Percentiles rank a stretch among this genome's conserved stretches.
phyloP scores from a whole-genome alignment of 2,113 vertebrate genomes.

The Cinclus cinclus region DNA sequence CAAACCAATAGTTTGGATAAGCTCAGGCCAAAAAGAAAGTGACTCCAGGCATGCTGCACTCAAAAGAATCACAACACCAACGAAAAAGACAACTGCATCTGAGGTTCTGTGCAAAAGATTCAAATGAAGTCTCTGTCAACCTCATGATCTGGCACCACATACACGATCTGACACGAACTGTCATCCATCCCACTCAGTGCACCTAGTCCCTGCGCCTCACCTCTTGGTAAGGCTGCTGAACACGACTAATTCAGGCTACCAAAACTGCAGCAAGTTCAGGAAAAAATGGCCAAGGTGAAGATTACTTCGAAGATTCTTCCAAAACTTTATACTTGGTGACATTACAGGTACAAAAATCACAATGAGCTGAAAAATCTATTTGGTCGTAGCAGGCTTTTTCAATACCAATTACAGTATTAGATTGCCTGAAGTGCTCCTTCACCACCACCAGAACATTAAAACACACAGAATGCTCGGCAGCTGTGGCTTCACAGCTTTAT shows the following conservation, averaged over 20 bases:
- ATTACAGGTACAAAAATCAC: neutral
- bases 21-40: neutral
- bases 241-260: neutral
- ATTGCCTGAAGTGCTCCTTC: neutral
- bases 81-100: neutral
- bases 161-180: neutral
- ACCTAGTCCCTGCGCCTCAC: neutral
- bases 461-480: fast-evolving
- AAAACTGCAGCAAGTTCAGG: neutral
- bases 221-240: neutral
- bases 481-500: neutral
- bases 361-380: neutral
- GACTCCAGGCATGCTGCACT: neutral
- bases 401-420: neutral
- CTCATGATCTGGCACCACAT: neutral
- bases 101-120: neutral
- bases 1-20: neutral
- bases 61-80: neutral
- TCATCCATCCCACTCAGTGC: neutral
- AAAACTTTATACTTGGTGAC: neutral
- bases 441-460: neutral
- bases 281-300: neutral
- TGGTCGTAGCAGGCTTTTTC: neutral
- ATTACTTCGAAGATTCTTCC: neutral
- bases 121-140: neutral